Evolutionary conservation across 2,113 vertebrate genomes (phyloP).

Genomic region (Psophia crepitans): DNA sequence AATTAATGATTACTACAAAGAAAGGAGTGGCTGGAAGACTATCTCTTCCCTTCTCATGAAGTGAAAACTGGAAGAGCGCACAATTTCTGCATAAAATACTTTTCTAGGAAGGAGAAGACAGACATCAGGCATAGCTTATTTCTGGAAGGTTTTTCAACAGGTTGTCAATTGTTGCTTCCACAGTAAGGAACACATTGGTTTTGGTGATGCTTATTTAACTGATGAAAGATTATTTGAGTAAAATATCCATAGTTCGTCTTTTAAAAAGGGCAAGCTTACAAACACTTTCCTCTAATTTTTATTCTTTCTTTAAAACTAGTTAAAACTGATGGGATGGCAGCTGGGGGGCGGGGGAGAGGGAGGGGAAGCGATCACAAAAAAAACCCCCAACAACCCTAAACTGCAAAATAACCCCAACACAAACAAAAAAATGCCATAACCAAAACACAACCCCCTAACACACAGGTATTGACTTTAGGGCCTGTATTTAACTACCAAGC

Average conservation of each 20-base stretch:
- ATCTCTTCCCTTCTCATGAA: not conserved
- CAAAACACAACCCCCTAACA: not conserved
- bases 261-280: not conserved
- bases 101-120: not conserved
- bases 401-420: not conserved
- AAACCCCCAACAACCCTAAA: not conserved
- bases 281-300: not conserved
- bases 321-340: not conserved
- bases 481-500: not conserved
- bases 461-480: not conserved
- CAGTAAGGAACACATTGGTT: not conserved
- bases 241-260: not conserved
- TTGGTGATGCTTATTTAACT: not conserved
- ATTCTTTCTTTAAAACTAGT: not conserved
- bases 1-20: not conserved
- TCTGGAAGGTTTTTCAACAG: not conserved
- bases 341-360: too few species aligned
- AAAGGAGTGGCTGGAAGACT: not conserved
- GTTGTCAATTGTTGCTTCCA: not conserved
- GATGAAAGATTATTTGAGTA: not conserved
- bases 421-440: not conserved
- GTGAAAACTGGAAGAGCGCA: not conserved
- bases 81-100: not conserved
- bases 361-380: not conserved
- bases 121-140: not conserved